A percentile compares a stretch with the other conserved stretches of the same genome.
phyloP scores from a whole-genome alignment of 2,797 vertebrate species.

The Ctenochaetus hawaiiensis region DNA sequence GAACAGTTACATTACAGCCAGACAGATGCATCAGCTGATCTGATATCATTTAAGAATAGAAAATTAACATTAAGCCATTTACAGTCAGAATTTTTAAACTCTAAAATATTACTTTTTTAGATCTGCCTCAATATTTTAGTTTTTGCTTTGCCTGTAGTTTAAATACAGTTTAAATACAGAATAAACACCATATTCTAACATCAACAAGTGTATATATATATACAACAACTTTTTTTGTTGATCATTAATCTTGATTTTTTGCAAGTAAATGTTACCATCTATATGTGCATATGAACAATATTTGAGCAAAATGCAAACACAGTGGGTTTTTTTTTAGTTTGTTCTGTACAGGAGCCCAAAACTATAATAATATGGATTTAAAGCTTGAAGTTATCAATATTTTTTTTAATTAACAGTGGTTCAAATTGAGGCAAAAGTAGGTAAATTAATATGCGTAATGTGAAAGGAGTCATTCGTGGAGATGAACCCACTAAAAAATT shows the following conservation, averaged over 20 bases:
- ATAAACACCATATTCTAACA: background rate
- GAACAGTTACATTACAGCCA: slow-evolving; percentile 4
- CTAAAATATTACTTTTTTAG: background rate
- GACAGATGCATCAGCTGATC: background rate
- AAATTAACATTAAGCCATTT: background rate
- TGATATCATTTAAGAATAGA: background rate
- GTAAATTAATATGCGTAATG: background rate
- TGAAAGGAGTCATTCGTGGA: background rate
- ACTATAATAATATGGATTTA: background rate
- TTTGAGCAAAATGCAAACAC: background rate
- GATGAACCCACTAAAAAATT: background rate
- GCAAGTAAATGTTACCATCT: too few relatives aligned
- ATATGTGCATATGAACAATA: background rate
- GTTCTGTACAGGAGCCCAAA: background rate
- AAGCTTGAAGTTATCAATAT: background rate
- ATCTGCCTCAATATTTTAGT: background rate
- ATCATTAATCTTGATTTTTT: too few relatives aligned
- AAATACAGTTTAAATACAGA: background rate
- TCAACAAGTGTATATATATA: too few relatives aligned
- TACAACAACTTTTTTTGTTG: too few relatives aligned
- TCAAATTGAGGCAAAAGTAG: background rate
- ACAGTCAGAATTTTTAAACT: background rate
- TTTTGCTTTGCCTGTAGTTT: background rate
- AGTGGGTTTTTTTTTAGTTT: background rate
- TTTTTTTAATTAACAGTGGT: background rate